Evolutionary conservation across 2,888 invertebrate species (phyloP), one percentile per base, ranked within the genome.

Genomic region (Sicus ferrugineus): DNA sequence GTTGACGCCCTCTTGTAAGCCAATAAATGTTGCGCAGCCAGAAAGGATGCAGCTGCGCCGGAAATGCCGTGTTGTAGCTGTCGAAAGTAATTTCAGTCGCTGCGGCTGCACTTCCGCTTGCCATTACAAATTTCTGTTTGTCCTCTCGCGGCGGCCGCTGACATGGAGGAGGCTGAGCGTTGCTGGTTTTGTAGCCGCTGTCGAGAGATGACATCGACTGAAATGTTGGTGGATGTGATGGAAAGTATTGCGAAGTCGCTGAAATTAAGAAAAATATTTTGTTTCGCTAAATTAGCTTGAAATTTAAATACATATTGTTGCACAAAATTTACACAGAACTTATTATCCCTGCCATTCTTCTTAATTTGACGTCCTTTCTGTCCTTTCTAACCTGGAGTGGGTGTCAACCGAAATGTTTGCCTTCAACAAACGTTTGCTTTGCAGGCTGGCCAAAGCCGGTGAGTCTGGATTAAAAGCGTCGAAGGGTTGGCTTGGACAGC

Each of bases 11-110:
- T 42, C 23, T 14, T 34, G 23, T 61, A 21, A 31, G 50, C 66
- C 68, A 62, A 52, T 54, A 34, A 11, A 28, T 31, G 14, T 62
- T 62, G n/a, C 14, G 19, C 34, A 42, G n/a, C n/a, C 66, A 34
- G 30, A 66, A 56, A 42, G 34, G 66, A 21, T 30, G 28, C 30
- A 58, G 48, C 48, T 48, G 28, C 23, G 31, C 28, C 30, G 67
- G 67, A 67, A 59, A 31, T 30, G 31, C 34, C n/a, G 30, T 19
- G 19, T 67, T 67, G 67, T 67, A 67, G 48, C 48, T 67, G 46
- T 59, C 67, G 21, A 67, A 67, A 59, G 67, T 59, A 67, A 67
- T 67, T 67, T 58, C 67, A 30, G 16, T 28, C n/a, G 58, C 31
- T 23, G 59, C 31, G 56, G 46, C 28, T 23, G 19, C 7, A 23